These are phyloP conservation scores for Diorhabda elongata DNA, from an alignment of 1,140 invertebrate genomes.

Conservation along the genomic window DNA sequence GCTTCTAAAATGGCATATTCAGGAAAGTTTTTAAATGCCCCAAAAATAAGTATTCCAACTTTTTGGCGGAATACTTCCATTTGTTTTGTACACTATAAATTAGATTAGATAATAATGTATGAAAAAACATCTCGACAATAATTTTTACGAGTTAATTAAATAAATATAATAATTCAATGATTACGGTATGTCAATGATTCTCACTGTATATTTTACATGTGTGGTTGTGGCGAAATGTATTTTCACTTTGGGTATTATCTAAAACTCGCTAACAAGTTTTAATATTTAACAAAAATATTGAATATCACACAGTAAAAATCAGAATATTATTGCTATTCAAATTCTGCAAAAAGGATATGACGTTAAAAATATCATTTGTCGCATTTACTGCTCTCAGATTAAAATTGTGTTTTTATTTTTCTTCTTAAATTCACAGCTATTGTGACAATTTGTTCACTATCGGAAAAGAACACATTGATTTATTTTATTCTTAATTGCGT, in stretches of 20 bases:
- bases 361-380: background rate
- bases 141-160: constrained; percentile 18
- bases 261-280: too few relatives aligned
- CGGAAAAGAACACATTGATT: too few relatives aligned
- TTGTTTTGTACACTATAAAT: constrained; percentile 30
- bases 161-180: background rate
- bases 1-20: constrained; percentile 28
- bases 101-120: background rate
- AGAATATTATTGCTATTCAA: constrained; percentile 46
- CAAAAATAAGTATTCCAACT: constrained; percentile 18
- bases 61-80: constrained; percentile 19
- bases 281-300: constrained; percentile 21
- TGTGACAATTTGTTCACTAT: too few relatives aligned
- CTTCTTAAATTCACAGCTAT: too few relatives aligned
- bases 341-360: constrained; percentile 23
- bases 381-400: too few relatives aligned
- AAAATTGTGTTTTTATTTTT: too few relatives aligned
- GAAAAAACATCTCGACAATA: constrained; percentile 22
- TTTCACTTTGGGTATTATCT: too few relatives aligned
- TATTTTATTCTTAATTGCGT: too few relatives aligned
- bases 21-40: constrained; percentile 15
- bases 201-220: too few relatives aligned
- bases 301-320: constrained; percentile 38
- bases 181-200: too few relatives aligned
- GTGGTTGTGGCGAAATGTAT: too few relatives aligned